Conservation (phyloP, 1,140 invertebrate genomes). For the Drosophila sp. region DNA sequence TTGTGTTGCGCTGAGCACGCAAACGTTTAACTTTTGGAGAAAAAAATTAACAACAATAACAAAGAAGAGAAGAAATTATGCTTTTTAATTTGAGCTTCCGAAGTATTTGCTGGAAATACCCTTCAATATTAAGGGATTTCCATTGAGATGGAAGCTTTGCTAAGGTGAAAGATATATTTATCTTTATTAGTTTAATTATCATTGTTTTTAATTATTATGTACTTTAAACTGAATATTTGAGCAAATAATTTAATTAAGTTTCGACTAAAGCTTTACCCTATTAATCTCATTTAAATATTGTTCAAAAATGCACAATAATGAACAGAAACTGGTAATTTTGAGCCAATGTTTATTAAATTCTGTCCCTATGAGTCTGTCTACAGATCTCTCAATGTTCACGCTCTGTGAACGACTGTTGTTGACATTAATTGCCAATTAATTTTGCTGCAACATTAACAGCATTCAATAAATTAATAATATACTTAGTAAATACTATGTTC, state of each 20-base stretch:
- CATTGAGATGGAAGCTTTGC: background rate
- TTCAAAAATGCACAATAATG: constrained; percentile 14
- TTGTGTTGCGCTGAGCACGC: background rate
- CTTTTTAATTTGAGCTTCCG: constrained; percentile 36
- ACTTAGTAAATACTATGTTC: background rate
- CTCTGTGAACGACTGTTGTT: constrained; percentile 16
- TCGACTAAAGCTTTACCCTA: constrained; percentile 2
- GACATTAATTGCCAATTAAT: constrained; percentile 77
- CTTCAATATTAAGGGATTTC: background rate
- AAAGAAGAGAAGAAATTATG: constrained; percentile 11
- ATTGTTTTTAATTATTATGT: constrained; percentile 53
- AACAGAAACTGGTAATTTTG: constrained; percentile 29
- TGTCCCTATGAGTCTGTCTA: constrained; percentile 5
- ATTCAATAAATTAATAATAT: constrained; percentile 49
- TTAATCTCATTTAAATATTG: constrained; percentile 14
- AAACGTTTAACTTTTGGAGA: background rate
- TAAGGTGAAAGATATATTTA: background rate
- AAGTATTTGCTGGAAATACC: background rate
- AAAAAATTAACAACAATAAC: constrained; percentile 1
- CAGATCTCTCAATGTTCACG: constrained; percentile 7
- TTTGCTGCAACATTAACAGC: constrained; percentile 54
- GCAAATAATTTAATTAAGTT: constrained; percentile 53
- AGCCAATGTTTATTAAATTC: constrained; percentile 34
- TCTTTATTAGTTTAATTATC: no score
- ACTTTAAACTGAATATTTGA: constrained; percentile 43